Evolutionary conservation across 1,140 invertebrate genomes (phyloP).

Genomic region (Octopus bimaculoides): DNA sequence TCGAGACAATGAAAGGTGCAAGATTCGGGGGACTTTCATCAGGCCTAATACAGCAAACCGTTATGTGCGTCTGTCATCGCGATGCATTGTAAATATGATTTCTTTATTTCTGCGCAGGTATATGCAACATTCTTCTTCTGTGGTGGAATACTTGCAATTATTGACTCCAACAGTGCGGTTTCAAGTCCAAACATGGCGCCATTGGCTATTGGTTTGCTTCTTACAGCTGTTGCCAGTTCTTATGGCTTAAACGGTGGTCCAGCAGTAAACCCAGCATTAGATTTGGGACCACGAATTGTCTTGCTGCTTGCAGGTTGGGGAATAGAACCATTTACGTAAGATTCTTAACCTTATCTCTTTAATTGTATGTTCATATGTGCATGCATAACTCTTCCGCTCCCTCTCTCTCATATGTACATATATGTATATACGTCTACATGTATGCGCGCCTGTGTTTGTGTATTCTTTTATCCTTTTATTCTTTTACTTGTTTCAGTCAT

Average conservation of each 20-base stretch:
- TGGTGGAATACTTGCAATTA: constrained; percentile 60
- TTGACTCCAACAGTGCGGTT: constrained; percentile 58
- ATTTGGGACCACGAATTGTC: constrained; percentile 64
- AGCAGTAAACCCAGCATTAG: constrained; percentile 66
- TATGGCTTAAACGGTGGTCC: constrained; percentile 63
- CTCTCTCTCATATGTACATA: neutral
- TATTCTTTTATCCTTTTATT: neutral
- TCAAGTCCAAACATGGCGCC: constrained; percentile 56
- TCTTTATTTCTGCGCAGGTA: constrained; percentile 52
- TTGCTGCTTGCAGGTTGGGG: constrained; percentile 62
- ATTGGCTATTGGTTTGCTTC: constrained; percentile 59
- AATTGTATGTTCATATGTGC: neutral
- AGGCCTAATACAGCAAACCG: no score
- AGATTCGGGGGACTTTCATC: no score
- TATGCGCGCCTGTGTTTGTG: neutral
- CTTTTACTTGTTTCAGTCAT: no score
- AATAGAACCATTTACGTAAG: constrained; percentile 57
- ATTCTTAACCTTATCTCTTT: neutral
- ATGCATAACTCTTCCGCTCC: neutral
- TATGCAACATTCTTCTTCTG: constrained; percentile 63
- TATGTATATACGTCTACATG: neutral
- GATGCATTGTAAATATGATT: no score
- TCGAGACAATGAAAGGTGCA: no score
- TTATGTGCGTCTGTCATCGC: no score
- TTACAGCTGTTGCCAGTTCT: constrained; percentile 60